Base-by-base conservation (phyloP, 2,113 vertebrate genomes). In the Dryoscopus gambensis region DNA sequence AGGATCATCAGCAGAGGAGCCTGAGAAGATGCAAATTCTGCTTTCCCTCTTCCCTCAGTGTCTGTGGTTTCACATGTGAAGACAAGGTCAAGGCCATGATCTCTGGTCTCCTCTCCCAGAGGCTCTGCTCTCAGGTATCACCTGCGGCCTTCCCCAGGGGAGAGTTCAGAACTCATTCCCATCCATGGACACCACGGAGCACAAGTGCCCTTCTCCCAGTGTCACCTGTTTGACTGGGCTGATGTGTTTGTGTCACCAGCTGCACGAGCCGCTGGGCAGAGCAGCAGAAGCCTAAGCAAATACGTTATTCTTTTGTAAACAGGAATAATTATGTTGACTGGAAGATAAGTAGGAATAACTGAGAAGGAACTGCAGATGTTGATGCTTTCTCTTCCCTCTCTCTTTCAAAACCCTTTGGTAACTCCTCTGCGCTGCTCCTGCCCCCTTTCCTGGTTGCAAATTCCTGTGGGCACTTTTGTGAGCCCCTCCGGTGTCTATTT, bases 151-250 rank as follows among this genome's bases (percentile, higher is more conserved):
- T 84, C 20, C 30, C 15, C 33, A 46, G 37, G 16, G 9, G 0
- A n/a, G 15, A 13, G 30, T 17, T 79, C 74, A 79, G 80, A 33
- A 5, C 12, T 17, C 39, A 2, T 46, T 35, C 2, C 11, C 74
- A n/a, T 5, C 47, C 20, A 4, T 8, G 57, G 65, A 39, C 71
- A 27, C 4, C 31, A 30, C 0, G 0, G 40, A 52, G 55, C 24
- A 25, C 24, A 5, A 42, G 30, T 39, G 6, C 2, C 62, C 53
- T 30, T 75, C 19, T 71, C 22, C 22, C 57, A 40, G 0, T 11
- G 39, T 16, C 53, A 21, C 65, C 49, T 9, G 4, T 10, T 68
- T 55, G 30, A 0, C 35, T 49, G 4, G 2, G 40, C 65, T 73
- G 68, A 8, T 0, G 0, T 40, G 23, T 68, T 30, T 35, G n/a